Conservation (phyloP, 2,113 vertebrate species). For the Indicator indicator region DNA sequence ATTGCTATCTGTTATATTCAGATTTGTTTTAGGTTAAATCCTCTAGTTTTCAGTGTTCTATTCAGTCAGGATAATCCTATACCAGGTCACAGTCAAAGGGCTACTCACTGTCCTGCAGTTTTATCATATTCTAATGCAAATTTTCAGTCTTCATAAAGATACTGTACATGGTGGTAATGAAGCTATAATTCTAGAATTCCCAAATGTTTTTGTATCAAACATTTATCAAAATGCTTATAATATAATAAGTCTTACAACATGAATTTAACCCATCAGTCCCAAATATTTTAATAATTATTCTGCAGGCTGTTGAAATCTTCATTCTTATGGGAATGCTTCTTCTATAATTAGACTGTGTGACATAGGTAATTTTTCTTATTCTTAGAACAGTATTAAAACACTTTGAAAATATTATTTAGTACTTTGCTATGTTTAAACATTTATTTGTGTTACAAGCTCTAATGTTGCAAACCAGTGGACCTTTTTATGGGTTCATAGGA, state of each 20-base stretch:
- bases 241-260: neutral
- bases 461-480: neutral
- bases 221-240: neutral
- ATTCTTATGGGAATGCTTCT: neutral
- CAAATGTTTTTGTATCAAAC: neutral
- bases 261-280: neutral
- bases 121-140: neutral
- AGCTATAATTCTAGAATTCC: neutral
- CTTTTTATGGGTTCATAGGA: neutral
- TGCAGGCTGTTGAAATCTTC: neutral
- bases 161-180: neutral
- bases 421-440: neutral
- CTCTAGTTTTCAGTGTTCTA: neutral
- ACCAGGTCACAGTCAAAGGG: neutral
- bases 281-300: neutral
- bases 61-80: neutral
- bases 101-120: neutral
- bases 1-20: accelerated
- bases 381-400: neutral
- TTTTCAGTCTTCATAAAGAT: neutral
- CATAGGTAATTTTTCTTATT: neutral
- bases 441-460: neutral
- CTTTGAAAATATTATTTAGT: neutral
- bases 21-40: neutral
- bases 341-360: neutral